A percentile compares a stretch with the other conserved stretches of the same genome.
Evolutionary conservation across 2,888 invertebrate species (phyloP).

Genomic region (Xestobium rufovillosum): DNA sequence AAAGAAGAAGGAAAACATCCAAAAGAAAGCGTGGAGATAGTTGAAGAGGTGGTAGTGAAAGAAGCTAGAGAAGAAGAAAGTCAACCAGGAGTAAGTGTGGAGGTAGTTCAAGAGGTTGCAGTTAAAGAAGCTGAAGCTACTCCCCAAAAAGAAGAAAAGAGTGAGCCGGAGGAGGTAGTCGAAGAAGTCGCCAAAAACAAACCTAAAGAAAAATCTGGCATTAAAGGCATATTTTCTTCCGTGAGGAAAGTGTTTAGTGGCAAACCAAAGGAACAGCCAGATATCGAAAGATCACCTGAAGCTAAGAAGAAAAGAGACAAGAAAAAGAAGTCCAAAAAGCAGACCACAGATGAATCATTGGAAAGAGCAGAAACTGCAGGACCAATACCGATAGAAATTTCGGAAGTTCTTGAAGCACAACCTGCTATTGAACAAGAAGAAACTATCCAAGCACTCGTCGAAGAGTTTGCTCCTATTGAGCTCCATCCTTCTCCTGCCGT

Average conservation of each 20-base stretch:
- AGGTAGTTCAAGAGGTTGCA: conserved; percentile 11
- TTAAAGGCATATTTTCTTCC: conserved; percentile 28
- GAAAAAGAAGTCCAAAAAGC: conserved; percentile 5
- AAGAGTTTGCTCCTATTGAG: too few relatives aligned
- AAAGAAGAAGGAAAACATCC: conserved; percentile 11
- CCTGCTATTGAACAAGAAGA: too few relatives aligned
- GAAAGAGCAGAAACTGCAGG: conserved; percentile 3
- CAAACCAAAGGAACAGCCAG: conserved; percentile 19
- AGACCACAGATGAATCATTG: conserved; percentile 5
- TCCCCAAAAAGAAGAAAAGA: conserved; percentile 8
- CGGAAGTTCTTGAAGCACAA: conserved; percentile 11
- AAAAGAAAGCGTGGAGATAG: conserved; percentile 14
- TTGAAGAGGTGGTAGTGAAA: too few relatives aligned
- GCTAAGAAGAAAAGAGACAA: conserved; percentile 14
- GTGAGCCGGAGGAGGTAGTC: conserved; percentile 17
- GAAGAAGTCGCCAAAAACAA: conserved; percentile 22
- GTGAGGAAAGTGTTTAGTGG: conserved; percentile 29
- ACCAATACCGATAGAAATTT: too few relatives aligned
- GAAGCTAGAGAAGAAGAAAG: conserved; percentile 10
- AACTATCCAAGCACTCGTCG: too few relatives aligned
- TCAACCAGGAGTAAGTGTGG: conserved; percentile 13
- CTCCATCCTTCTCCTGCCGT: too few relatives aligned
- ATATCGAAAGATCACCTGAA: conserved; percentile 13
- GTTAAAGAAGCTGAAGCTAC: conserved; percentile 9
- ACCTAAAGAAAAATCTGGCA: conserved; percentile 23